A percentile compares a stretch with the other conserved stretches of the same genome.
These are phyloP conservation scores for Pseudochirops cupreus DNA, from an alignment of 2,797 vertebrate genomes.

Conservation along the genomic window DNA sequence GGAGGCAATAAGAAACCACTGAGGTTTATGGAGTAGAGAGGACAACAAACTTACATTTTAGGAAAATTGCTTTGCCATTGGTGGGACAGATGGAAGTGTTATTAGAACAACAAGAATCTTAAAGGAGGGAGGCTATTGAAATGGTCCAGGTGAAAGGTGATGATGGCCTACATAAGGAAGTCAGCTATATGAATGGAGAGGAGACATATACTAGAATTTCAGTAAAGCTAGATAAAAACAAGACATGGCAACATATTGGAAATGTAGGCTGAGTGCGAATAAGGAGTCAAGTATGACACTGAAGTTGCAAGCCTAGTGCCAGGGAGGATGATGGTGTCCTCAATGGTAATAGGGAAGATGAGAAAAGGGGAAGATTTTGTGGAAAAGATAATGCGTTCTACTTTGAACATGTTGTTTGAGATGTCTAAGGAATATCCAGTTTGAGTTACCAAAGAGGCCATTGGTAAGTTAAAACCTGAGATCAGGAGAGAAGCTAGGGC, in stretches of 20 bases:
- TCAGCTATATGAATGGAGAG: not conserved
- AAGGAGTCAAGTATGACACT: not conserved
- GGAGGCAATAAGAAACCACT: not conserved
- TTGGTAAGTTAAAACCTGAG: not conserved
- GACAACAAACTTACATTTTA: not conserved
- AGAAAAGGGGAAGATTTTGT: not conserved
- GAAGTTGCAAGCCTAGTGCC: too few species aligned
- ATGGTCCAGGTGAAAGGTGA: not conserved
- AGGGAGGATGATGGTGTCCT: not conserved
- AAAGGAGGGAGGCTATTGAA: not conserved
- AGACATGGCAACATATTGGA: not conserved
- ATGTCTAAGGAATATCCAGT: not conserved
- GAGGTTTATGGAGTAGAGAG: not conserved
- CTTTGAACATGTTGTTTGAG: not conserved
- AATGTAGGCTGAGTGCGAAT: not conserved
- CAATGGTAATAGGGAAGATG: not conserved
- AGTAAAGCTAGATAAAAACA: not conserved
- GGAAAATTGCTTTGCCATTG: not conserved
- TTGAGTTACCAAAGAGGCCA: not conserved
- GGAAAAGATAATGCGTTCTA: not conserved
- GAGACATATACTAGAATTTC: not conserved
- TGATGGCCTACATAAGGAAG: not conserved
- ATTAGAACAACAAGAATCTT: not conserved
- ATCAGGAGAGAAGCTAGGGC: not conserved
- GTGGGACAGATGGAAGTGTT: not conserved